Conservation (phyloP, 2,888 invertebrate genomes). For the Microplitis manilae region DNA sequence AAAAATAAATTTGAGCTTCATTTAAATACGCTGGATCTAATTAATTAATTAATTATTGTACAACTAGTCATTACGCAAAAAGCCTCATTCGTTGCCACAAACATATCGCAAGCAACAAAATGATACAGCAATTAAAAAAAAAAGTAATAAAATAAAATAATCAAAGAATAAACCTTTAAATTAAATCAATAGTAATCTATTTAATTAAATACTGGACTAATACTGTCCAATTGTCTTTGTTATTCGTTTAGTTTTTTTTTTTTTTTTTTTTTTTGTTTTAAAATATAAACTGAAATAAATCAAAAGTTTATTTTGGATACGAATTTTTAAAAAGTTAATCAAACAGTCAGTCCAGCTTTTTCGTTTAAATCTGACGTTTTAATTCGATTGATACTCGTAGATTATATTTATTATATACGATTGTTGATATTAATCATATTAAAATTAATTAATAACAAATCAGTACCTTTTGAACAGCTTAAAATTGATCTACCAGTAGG, state of each 20-base stretch:
- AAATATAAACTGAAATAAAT: too few relatives aligned
- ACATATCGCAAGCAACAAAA: background rate
- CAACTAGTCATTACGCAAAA: constrained; percentile 53
- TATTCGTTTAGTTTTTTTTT: background rate
- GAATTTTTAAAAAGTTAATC: background rate
- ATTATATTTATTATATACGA: background rate
- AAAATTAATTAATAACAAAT: constrained; percentile 9
- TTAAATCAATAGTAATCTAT: constrained; percentile 22
- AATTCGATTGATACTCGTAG: background rate
- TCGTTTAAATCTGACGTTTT: background rate
- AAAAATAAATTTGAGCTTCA: constrained; percentile 58
- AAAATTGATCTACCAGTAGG: constrained; percentile 96
- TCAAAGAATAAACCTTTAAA: constrained; percentile 4
- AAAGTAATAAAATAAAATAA: background rate
- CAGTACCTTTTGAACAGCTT: constrained; percentile 65
- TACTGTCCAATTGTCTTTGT: background rate
- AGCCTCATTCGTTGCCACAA: constrained; percentile 11
- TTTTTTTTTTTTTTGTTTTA: background rate
- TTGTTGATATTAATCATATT: background rate
- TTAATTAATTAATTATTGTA: constrained; percentile 62
- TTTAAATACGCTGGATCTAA: constrained; percentile 57
- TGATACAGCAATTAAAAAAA: constrained; percentile 1
- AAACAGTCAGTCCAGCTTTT: background rate
- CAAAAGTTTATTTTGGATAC: too few relatives aligned
- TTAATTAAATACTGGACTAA: background rate